Evolutionary conservation across 2,888 invertebrate genomes (phyloP).

Genomic region (Dryocosmus kuriphilus): DNA sequence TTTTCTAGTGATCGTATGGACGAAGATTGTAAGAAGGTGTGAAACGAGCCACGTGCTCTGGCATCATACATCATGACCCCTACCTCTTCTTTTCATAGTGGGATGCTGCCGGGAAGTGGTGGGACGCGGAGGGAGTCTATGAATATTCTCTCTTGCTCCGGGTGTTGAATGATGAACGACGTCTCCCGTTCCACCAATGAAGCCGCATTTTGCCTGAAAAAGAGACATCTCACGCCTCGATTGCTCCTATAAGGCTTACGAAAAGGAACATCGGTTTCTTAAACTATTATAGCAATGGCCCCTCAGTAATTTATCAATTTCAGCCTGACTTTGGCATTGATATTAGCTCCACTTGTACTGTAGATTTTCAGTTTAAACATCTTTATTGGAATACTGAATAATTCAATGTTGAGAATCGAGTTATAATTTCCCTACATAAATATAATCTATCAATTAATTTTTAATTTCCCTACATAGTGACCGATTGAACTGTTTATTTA

Average conservation of each 20-base stretch:
- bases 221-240: conserved; percentile 66
- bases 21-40: conserved; percentile 72
- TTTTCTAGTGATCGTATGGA: conserved; percentile 49
- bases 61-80: conserved; percentile 69
- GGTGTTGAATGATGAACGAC: conserved; percentile 74
- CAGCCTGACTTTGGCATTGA: conserved; percentile 63
- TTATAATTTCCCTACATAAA: too few relatives aligned
- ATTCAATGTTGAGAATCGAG: too few relatives aligned
- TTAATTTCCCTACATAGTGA: too few relatives aligned
- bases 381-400: not conserved
- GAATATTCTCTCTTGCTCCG: conserved; percentile 72
- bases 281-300: conserved; percentile 65
- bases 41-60: conserved; percentile 72
- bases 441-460: too few relatives aligned
- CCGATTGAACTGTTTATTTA: too few relatives aligned
- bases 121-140: conserved; percentile 64
- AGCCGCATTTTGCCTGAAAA: conserved; percentile 51
- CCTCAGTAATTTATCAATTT: conserved; percentile 70
- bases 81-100: conserved; percentile 57
- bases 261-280: conserved; percentile 73
- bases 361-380: not conserved
- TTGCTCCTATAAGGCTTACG: conserved; percentile 66
- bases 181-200: conserved; percentile 52
- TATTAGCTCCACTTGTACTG: conserved; percentile 14
- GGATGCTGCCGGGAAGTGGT: conserved; percentile 46